phyloP scores from a whole-genome alignment of 1,140 invertebrate genomes.

The Mercenaria mercenaria region DNA sequence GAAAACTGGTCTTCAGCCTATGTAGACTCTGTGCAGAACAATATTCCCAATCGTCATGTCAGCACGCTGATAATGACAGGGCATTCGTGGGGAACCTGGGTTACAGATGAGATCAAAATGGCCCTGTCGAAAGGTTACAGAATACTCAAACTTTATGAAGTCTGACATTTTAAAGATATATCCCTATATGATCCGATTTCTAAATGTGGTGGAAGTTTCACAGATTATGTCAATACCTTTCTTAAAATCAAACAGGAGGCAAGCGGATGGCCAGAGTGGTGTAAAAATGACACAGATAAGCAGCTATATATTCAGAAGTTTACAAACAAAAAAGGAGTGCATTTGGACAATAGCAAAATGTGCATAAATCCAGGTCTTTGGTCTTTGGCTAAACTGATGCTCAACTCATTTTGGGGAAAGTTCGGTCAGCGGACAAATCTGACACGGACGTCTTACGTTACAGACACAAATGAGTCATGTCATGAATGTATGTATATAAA shows the following conservation, averaged over 20 bases:
- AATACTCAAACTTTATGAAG: not conserved
- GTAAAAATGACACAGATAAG: conserved; percentile 60
- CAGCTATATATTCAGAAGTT: conserved; percentile 76
- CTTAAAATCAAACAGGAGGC: conserved; percentile 72
- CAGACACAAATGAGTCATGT: too few relatives aligned
- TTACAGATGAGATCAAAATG: conserved; percentile 22
- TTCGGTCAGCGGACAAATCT: conserved; percentile 6
- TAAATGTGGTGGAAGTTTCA: conserved; percentile 41
- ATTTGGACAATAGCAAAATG: conserved; percentile 80
- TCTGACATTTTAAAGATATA: too few relatives aligned
- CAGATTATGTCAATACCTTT: conserved; percentile 69
- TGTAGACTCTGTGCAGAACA: not conserved
- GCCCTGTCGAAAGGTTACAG: conserved; percentile 5
- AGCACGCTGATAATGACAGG: conserved; percentile 8
- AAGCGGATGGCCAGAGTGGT: conserved; percentile 66
- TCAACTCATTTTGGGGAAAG: conserved; percentile 15
- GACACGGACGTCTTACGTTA: too few relatives aligned
- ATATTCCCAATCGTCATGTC: not conserved
- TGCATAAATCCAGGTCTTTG: conserved; percentile 79
- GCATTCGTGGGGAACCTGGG: too few relatives aligned
- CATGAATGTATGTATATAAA: too few relatives aligned
- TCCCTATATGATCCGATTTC: not conserved
- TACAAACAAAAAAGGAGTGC: conserved; percentile 78
- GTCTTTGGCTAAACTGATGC: conserved; percentile 62
- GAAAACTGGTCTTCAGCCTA: conserved; percentile 24